These are phyloP conservation scores for Cryptoprocta ferox DNA, from an alignment of 2,797 vertebrate species.

Conservation along the genomic window DNA sequence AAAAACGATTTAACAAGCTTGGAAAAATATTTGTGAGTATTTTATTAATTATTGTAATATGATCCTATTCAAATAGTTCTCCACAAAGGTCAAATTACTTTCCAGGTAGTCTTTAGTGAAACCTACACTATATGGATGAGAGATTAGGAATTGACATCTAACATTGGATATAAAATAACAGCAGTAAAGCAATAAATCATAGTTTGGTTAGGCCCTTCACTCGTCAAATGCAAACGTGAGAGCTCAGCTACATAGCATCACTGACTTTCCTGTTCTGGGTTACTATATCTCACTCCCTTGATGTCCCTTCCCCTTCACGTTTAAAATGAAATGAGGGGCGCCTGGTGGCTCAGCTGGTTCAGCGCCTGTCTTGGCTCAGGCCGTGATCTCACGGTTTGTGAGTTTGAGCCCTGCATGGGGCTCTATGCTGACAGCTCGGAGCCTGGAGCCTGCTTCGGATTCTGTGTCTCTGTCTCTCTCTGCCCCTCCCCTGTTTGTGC, in stretches of 20 bases:
- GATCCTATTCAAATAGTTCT: not conserved
- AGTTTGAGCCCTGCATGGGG: too few relatives aligned
- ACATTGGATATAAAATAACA: not conserved
- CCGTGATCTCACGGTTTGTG: too few relatives aligned
- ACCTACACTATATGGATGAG: not conserved
- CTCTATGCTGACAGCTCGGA: too few relatives aligned
- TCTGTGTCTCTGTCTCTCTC: too few relatives aligned
- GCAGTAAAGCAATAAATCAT: not conserved
- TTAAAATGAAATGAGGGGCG: not conserved
- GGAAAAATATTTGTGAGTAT: not conserved
- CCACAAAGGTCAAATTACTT: not conserved
- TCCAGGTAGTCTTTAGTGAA: not conserved
- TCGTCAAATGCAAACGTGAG: not conserved
- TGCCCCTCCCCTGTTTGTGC: too few relatives aligned
- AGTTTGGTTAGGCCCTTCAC: not conserved
- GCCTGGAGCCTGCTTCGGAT: too few relatives aligned
- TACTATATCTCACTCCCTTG: not conserved
- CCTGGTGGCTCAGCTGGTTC: too few relatives aligned
- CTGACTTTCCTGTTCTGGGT: not conserved
- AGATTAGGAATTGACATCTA: not conserved
- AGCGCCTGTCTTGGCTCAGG: too few relatives aligned
- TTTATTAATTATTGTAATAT: slow-evolving; percentile 27
- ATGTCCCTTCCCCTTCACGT: not conserved
- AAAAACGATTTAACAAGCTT: not conserved
- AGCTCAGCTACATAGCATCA: not conserved